phyloP scores from a whole-genome alignment of 1,140 invertebrate species.

The Mycetomoellerius zeteki region DNA sequence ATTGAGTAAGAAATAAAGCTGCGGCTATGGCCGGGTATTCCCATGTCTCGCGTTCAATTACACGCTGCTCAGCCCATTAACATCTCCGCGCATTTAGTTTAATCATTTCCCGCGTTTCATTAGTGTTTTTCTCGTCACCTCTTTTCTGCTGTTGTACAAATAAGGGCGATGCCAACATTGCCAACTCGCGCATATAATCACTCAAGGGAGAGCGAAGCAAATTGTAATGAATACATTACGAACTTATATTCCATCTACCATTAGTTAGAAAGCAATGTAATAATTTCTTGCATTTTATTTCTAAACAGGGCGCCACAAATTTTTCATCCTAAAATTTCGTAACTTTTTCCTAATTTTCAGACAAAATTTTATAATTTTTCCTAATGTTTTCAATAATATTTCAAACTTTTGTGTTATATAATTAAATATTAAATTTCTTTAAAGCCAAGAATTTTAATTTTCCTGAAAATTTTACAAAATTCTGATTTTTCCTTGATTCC shows the following conservation, averaged over 20 bases:
- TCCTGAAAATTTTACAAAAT: too few species aligned
- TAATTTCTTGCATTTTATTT: background rate
- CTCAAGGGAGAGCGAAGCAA: background rate
- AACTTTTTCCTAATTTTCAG: too few species aligned
- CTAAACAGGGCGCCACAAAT: too few species aligned
- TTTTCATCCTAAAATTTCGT: too few species aligned
- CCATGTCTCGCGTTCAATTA: constrained; percentile 75
- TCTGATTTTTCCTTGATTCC: too few species aligned
- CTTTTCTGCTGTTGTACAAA: background rate
- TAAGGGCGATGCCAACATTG: background rate
- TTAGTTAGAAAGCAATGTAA: background rate
- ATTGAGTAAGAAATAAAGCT: constrained; percentile 77
- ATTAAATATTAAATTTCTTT: too few species aligned
- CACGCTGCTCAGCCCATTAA: constrained; percentile 68
- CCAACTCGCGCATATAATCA: background rate
- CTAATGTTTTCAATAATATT: too few species aligned
- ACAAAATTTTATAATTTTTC: too few species aligned
- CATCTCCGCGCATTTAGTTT: constrained; percentile 68
- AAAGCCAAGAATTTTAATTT: too few species aligned
- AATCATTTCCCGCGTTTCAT: constrained; percentile 67
- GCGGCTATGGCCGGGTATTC: constrained; percentile 69
- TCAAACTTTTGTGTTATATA: too few species aligned
- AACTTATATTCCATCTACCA: background rate
- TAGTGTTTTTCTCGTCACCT: constrained; percentile 45
- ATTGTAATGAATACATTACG: background rate